phyloP scores from a whole-genome alignment of 2,797 vertebrate genomes.

The Zalophus californianus region DNA sequence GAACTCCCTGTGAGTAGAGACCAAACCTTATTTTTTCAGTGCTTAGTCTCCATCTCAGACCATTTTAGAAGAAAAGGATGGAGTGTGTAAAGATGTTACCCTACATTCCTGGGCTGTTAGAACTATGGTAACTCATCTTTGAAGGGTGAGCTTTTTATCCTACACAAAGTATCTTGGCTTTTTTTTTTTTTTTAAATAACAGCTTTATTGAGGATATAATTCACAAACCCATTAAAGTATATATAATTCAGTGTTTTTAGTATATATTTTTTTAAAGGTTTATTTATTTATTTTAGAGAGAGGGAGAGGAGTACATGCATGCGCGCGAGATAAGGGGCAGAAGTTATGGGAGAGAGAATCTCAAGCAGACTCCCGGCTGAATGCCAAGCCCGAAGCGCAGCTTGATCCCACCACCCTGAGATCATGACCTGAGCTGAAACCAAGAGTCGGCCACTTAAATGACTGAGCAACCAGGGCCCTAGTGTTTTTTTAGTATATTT shows the following conservation, averaged over 20 bases:
- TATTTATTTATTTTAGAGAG: background rate
- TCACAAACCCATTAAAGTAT: background rate
- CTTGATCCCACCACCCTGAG: background rate
- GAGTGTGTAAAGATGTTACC: constrained; percentile 5
- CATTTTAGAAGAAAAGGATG: constrained; percentile 25
- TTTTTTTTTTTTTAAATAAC: background rate
- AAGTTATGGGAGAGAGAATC: background rate
- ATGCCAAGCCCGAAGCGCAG: background rate
- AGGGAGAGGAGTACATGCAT: no score
- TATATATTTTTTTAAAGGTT: background rate
- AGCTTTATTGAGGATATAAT: constrained; percentile 33
- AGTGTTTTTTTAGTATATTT: background rate
- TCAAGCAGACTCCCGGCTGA: background rate
- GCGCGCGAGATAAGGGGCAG: background rate
- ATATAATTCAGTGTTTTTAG: background rate
- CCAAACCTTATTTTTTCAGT: background rate
- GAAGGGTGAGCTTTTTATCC: background rate
- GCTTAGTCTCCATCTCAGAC: background rate
- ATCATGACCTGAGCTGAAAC: background rate
- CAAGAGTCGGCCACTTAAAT: background rate
- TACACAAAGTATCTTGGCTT: background rate
- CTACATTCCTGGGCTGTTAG: background rate
- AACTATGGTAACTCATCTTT: background rate
- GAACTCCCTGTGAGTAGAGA: background rate
- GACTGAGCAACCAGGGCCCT: background rate